These are phyloP conservation scores for Scyliorhinus canicula DNA, from an alignment of 2,797 vertebrate genomes.

Conservation along the genomic window DNA sequence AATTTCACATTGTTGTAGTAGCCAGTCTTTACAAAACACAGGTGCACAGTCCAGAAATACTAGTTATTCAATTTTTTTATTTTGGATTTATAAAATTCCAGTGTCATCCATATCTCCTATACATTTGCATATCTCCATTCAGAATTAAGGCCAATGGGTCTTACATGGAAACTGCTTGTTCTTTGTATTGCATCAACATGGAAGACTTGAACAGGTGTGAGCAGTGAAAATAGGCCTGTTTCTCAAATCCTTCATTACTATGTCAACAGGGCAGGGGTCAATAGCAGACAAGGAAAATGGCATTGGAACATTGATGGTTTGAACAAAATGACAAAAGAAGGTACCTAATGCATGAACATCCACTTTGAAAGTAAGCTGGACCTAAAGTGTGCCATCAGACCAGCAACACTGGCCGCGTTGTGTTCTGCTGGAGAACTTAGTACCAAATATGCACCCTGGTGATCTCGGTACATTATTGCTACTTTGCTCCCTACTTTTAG, in stretches of 20 bases:
- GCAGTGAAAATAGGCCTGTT: conserved; percentile 36
- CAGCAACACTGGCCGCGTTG: neutral
- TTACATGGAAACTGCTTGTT: conserved; percentile 69
- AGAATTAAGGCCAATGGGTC: conserved; percentile 89
- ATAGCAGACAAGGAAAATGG: conserved; percentile 18
- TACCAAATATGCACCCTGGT: neutral
- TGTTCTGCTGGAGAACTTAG: neutral
- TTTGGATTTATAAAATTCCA: conserved; percentile 83
- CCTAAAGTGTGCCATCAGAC: conserved; percentile 15
- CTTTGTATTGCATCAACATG: conserved; percentile 64
- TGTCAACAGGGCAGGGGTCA: neutral
- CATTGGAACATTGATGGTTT: conserved; percentile 8
- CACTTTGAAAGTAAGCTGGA: neutral
- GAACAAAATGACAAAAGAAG: neutral
- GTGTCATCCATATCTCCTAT: conserved; percentile 78
- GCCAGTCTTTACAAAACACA: neutral
- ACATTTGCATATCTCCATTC: conserved; percentile 82
- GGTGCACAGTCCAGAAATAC: neutral
- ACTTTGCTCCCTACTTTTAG: neutral
- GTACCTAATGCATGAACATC: conserved; percentile 7
- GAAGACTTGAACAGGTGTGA: conserved; percentile 67
- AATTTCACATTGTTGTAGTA: neutral
- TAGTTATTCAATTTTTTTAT: conserved; percentile 52
- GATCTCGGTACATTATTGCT: neutral
- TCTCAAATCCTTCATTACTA: conserved; percentile 35